Conservation (phyloP, 53 echinoderm and acorn worm genomes). For the Hippasteria phrygiana region DNA sequence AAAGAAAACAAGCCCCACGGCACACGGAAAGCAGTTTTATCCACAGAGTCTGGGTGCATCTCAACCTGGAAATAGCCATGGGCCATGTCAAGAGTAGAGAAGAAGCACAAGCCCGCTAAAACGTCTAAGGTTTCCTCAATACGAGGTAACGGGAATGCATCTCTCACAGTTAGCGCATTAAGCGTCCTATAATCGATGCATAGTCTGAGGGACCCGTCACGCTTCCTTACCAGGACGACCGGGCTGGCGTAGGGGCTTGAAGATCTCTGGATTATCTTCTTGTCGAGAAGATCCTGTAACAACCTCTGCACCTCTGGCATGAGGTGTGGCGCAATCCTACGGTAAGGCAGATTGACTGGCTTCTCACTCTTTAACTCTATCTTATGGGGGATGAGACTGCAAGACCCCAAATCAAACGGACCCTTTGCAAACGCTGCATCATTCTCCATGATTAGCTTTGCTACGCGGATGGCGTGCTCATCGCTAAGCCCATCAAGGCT, state of each 20-base stretch:
- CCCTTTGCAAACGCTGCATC: slow-evolving; percentile 31
- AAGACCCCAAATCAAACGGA: slow-evolving; percentile 58
- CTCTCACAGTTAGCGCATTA: slow-evolving; percentile 55
- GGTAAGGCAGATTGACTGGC: slow-evolving; percentile 54
- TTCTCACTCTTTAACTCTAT: slow-evolving; percentile 22
- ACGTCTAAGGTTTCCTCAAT: slow-evolving; percentile 58
- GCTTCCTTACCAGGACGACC: slow-evolving; percentile 66
- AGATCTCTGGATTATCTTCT: slow-evolving; percentile 52
- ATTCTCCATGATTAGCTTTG: slow-evolving; percentile 38
- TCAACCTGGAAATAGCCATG: too few species aligned
- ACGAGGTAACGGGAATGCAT: slow-evolving; percentile 66
- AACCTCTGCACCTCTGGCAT: slow-evolving; percentile 67
- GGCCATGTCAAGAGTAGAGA: too few species aligned
- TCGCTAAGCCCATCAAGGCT: background rate
- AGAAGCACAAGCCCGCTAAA: too few species aligned
- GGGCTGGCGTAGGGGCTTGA: slow-evolving; percentile 76
- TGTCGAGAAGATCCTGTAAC: slow-evolving; percentile 66
- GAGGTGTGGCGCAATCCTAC: slow-evolving; percentile 67
- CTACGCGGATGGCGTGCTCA: slow-evolving; percentile 8
- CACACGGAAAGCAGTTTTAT: slow-evolving; percentile 68
- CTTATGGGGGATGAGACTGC: slow-evolving; percentile 36
- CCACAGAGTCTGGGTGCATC: too few species aligned
- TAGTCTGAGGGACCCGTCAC: slow-evolving; percentile 55
- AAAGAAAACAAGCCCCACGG: slow-evolving; percentile 82
- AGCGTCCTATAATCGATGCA: slow-evolving; percentile 74